Evolutionary conservation across 2,888 invertebrate genomes (phyloP), one percentile per base, ranked within the genome.

Genomic region (Macaria notata): DNA sequence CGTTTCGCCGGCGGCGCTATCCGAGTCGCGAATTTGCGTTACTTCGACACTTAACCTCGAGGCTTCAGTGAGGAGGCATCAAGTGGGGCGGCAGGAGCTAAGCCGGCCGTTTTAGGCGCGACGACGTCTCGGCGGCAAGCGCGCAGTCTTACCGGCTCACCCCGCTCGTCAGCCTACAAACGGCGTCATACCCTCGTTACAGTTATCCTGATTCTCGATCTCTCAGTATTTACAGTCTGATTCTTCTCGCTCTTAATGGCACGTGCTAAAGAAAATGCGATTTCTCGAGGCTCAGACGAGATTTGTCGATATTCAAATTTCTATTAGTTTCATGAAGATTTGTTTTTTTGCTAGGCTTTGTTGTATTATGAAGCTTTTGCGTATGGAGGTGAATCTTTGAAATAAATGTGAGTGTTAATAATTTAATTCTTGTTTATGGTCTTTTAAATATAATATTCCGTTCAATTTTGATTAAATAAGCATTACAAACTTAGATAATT

Each of bases 1-100:
- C 69, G 47, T 62, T 62, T 48, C 59, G 51, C 71, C 71, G 68
- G 66, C 68, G 65, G 70, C 58, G 65, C 65, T 63, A 63, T 64
- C 70, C 63, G 72, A 79, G 77, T 84, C 76, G 87, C 73, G 86
- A 88, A 88, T 87, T 86, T 84, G 85, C 84, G 78, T 88, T 83
- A 88, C 84, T 87, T 86, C 83, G 80, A 84, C 85, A 84, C 81
- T 79, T 83, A 81, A 86, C 81, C 82, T 78, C 78, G 78, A 86
- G 87, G 87, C 84, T 83, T 86, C 85, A 88, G 84, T 89, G 84
- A 78, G 85, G 78, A 83, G 84, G 79, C 83, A 85, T 84, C 83
- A 81, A 85, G 83, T 82, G 78, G 69, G 83, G 79, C 77, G 78
- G 79, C 80, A 73, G 78, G 82, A 77, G 85, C 75, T 88, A 88